Conservation (phyloP, 2,113 vertebrate species). For the Arizona elegans region DNA sequence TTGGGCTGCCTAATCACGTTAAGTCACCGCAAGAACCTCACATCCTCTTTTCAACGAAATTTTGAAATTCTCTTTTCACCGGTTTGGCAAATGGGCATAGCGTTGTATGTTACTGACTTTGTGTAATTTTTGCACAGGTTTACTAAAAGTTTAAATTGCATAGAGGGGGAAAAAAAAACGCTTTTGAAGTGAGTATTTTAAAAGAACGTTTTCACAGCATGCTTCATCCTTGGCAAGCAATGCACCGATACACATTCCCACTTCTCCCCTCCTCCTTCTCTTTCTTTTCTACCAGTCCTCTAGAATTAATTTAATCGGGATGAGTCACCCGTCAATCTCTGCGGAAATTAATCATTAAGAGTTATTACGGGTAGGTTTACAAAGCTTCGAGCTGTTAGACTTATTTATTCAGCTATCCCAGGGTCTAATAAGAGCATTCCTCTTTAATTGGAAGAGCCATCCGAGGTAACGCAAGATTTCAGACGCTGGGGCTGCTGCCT, state of each 20-base stretch:
- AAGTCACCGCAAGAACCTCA: background rate
- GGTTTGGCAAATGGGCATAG: background rate
- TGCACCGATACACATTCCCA: background rate
- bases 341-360: background rate
- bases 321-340: background rate
- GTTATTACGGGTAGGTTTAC: background rate
- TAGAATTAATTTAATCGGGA: background rate
- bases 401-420: accelerated
- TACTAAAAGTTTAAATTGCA: background rate
- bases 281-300: background rate
- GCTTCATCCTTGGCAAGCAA: background rate
- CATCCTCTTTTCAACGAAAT: background rate
- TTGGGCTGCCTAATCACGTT: background rate
- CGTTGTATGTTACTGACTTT: accelerated
- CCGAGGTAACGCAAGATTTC: background rate
- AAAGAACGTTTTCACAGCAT: background rate
- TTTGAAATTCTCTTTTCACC: background rate
- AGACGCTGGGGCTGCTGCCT: background rate
- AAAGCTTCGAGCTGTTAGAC: background rate
- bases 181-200: background rate
- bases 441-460: slow-evolving; percentile 7
- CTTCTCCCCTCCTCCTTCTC: background rate
- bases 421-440: background rate
- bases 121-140: background rate
- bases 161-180: accelerated